Evolutionary conservation across 2,888 invertebrate species (phyloP).

Genomic region (Microchrysa polita): DNA sequence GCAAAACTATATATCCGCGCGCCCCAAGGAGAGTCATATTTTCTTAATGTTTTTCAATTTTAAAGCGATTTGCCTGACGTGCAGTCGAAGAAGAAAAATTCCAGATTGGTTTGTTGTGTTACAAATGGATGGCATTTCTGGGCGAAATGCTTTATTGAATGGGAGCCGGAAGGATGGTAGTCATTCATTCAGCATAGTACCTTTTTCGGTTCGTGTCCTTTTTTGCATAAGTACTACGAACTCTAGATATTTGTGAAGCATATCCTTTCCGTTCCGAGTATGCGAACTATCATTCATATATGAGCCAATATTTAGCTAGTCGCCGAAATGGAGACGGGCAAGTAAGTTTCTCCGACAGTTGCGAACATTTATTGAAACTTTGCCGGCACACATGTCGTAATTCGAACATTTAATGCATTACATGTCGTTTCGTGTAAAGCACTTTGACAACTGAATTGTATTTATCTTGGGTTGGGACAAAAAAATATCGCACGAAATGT

Average conservation of each 20-base stretch:
- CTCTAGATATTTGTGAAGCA: not conserved
- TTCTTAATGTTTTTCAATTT: slow-evolving; percentile 41
- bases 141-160: slow-evolving; percentile 36
- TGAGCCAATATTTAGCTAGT: not conserved
- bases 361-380: too few relatives aligned
- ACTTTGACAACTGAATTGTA: too few relatives aligned
- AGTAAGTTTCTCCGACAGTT: too few relatives aligned
- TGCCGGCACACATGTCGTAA: too few relatives aligned
- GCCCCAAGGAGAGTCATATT: slow-evolving; percentile 37
- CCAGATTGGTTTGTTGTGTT: slow-evolving; percentile 36
- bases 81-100: not conserved
- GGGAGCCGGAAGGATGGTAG: not conserved
- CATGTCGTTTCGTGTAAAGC: too few relatives aligned
- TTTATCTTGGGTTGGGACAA: too few relatives aligned
- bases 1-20: slow-evolving; percentile 18
- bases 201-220: not conserved
- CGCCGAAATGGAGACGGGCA: too few relatives aligned
- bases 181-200: not conserved
- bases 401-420: too few relatives aligned
- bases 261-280: too few relatives aligned
- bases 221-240: not conserved
- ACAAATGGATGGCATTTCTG: slow-evolving; percentile 31
- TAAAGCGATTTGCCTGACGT: slow-evolving; percentile 34
- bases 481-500: too few relatives aligned
- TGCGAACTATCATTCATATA: not conserved